Conservation (phyloP, 2,797 vertebrate genomes). For the Lagodon rhomboides region DNA sequence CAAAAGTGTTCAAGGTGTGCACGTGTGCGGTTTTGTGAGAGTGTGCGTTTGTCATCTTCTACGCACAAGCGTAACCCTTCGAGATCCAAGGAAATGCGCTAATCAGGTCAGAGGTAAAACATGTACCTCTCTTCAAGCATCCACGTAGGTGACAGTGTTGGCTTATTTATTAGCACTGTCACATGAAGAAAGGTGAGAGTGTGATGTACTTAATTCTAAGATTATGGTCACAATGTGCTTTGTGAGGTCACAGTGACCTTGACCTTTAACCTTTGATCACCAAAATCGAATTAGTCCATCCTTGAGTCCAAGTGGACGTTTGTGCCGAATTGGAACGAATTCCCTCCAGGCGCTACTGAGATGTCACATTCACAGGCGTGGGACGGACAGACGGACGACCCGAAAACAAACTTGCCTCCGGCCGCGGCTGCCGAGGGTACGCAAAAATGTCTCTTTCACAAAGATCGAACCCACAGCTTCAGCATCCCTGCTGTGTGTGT, state of each 20-base stretch:
- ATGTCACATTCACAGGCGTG: no score
- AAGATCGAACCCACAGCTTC: background rate
- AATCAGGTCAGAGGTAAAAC: slow-evolving; percentile 18
- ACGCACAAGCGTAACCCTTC: slow-evolving; percentile 6
- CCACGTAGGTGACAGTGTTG: slow-evolving; percentile 5
- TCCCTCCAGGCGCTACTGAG: no score
- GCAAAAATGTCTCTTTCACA: background rate
- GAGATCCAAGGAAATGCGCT: slow-evolving; percentile 13
- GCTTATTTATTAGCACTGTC: slow-evolving; percentile 3
- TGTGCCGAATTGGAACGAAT: no score
- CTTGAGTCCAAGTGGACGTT: no score
- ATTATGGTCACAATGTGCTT: no score
- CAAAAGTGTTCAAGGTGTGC: slow-evolving; percentile 14
- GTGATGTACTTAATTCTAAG: background rate
- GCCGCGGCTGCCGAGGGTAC: background rate
- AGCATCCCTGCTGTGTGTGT: background rate
- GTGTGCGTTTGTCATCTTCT: background rate
- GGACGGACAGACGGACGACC: no score
- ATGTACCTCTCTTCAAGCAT: background rate
- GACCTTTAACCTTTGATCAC: no score
- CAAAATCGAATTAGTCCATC: no score
- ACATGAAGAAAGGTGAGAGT: background rate
- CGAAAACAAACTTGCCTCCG: no score
- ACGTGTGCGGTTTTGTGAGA: slow-evolving; percentile 2
- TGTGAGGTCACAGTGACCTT: no score